Percentiles rank a stretch among this genome's conserved stretches.
phyloP scores from a whole-genome alignment of 2,888 invertebrate genomes.

The Sphaerophoria rueppellii region DNA sequence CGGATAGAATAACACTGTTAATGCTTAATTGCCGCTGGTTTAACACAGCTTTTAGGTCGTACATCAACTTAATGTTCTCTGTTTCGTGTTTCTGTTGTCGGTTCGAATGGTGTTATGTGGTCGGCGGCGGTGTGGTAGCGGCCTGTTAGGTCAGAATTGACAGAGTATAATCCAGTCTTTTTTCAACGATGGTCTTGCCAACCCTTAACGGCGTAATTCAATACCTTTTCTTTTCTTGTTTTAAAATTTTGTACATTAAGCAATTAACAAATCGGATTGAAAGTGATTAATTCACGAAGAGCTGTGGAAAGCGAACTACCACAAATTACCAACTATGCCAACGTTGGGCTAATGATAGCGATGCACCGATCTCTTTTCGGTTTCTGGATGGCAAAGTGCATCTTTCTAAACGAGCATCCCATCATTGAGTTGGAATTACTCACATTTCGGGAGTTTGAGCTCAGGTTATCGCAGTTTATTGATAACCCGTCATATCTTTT shows the following conservation, averaged over 20 bases:
- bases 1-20: slow-evolving; percentile 69
- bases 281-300: slow-evolving; percentile 57
- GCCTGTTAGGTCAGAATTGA: slow-evolving; percentile 23
- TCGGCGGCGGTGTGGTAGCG: slow-evolving; percentile 26
- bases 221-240: slow-evolving; percentile 56
- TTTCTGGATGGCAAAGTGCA: neutral
- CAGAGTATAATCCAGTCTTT: neutral
- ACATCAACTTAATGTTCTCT: slow-evolving; percentile 70
- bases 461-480: slow-evolving; percentile 46
- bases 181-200: slow-evolving; percentile 25
- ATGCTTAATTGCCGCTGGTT: slow-evolving; percentile 63
- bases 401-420: slow-evolving; percentile 10
- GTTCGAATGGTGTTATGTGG: slow-evolving; percentile 39
- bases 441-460: slow-evolving; percentile 30
- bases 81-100: slow-evolving; percentile 24
- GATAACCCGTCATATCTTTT: slow-evolving; percentile 7
- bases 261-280: slow-evolving; percentile 72
- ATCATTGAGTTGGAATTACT: slow-evolving; percentile 37
- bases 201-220: slow-evolving; percentile 61
- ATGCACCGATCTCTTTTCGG: slow-evolving; percentile 54
- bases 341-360: slow-evolving; percentile 13
- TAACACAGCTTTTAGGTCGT: slow-evolving; percentile 68
- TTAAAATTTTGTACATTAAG: slow-evolving; percentile 61
- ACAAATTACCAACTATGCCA: neutral
- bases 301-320: neutral